Percentiles rank a stretch among this genome's conserved stretches.
Conservation (phyloP, 2,888 invertebrate genomes). For the Mesodorylaimus sp. region DNA sequence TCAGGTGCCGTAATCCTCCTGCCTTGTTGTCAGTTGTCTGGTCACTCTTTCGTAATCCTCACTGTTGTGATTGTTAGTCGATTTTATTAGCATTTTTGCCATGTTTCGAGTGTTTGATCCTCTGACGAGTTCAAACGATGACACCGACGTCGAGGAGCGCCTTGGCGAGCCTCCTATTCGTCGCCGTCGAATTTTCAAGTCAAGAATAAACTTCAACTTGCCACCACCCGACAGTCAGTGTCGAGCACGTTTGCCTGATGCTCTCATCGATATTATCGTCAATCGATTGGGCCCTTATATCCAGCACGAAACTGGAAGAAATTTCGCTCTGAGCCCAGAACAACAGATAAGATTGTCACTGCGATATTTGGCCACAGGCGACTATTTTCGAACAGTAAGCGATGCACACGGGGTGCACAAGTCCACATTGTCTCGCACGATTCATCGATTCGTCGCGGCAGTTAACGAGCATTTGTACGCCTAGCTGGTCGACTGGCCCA, state of each 20-base stretch:
- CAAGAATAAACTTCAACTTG: constrained; percentile 3
- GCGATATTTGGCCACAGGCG: constrained; percentile 6
- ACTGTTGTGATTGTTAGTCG: too few relatives aligned
- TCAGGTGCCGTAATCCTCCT: too few relatives aligned
- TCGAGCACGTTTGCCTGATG: constrained; percentile 1
- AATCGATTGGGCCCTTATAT: not conserved
- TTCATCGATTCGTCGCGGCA: constrained; percentile 1
- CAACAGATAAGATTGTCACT: constrained; percentile 1
- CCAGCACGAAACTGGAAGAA: not conserved
- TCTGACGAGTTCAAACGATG: too few relatives aligned
- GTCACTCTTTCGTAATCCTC: too few relatives aligned
- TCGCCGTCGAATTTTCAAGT: not conserved
- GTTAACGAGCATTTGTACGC: not conserved
- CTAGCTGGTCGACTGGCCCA: constrained; percentile 2
- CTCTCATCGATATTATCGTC: not conserved
- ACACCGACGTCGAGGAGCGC: too few relatives aligned
- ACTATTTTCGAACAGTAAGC: not conserved
- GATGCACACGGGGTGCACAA: constrained; percentile 6
- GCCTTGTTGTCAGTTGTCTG: too few relatives aligned
- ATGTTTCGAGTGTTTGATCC: too few relatives aligned
- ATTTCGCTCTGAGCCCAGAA: constrained; percentile 1
- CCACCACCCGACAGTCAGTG: not conserved
- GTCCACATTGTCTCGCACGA: not conserved
- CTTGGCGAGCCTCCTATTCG: too few relatives aligned
- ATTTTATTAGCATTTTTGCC: too few relatives aligned